A percentile compares a stretch with the other conserved stretches of the same genome.
These are phyloP conservation scores for Anthonomus grandis DNA, from an alignment of 1,140 invertebrate species.

Conservation along the genomic window DNA sequence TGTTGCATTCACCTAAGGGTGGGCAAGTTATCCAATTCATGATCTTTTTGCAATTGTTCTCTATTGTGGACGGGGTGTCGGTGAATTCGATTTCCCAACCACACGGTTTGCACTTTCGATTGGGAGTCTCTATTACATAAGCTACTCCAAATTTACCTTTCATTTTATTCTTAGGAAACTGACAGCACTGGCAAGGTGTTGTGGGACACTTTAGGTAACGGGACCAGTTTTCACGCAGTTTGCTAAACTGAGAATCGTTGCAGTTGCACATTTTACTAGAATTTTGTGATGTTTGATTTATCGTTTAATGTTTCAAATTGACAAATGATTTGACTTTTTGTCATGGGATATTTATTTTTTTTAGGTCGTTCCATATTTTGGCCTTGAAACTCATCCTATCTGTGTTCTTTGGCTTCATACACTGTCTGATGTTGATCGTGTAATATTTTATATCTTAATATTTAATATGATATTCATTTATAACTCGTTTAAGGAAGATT, in stretches of 20 bases:
- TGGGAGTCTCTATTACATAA: slow-evolving; percentile 29
- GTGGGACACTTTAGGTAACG: neutral
- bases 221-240: slow-evolving; percentile 13
- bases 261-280: slow-evolving; percentile 20
- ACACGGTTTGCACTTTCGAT: slow-evolving; percentile 30
- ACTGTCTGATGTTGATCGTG: no score
- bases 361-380: no score
- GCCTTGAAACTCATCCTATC: slow-evolving; percentile 4
- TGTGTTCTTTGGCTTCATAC: no score
- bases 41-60: slow-evolving; percentile 38
- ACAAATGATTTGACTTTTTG: no score
- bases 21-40: slow-evolving; percentile 36
- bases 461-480: no score
- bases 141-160: slow-evolving; percentile 32
- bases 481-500: no score
- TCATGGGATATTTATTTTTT: no score
- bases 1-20: slow-evolving; percentile 25
- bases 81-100: slow-evolving; percentile 42
- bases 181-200: slow-evolving; percentile 5
- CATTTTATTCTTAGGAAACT: neutral
- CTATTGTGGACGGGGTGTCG: slow-evolving; percentile 38
- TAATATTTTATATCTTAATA: no score
- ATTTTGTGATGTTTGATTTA: slow-evolving; percentile 1
- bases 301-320: no score
- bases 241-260: slow-evolving; percentile 10